These are phyloP conservation scores for Lutjanus argentimaculatus DNA, from an alignment of 2,797 vertebrate species.

Conservation along the genomic window DNA sequence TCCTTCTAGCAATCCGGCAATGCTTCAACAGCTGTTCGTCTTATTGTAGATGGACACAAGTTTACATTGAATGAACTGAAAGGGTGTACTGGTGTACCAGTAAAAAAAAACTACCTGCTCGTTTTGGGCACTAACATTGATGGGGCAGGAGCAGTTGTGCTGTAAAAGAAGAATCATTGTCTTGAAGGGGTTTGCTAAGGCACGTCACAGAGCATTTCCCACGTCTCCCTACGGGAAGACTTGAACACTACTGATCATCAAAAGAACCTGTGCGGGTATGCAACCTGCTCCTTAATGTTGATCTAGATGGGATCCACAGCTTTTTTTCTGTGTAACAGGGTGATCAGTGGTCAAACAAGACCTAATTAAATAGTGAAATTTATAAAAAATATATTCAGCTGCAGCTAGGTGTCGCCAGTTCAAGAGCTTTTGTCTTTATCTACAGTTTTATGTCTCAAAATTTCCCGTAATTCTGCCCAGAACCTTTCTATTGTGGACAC, in stretches of 20 bases:
- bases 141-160: background rate
- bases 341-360: background rate
- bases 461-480: background rate
- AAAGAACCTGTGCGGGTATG: background rate
- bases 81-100: constrained; percentile 12
- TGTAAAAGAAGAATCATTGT: background rate
- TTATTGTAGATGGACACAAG: background rate
- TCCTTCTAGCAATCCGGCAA: constrained; percentile 16
- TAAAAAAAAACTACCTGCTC: background rate
- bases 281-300: background rate
- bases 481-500: background rate
- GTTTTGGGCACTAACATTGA: background rate
- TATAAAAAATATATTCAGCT: background rate
- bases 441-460: background rate
- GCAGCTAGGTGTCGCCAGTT: background rate
- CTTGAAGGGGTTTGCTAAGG: constrained; percentile 47
- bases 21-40: constrained; percentile 31
- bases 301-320: background rate
- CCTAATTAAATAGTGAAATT: background rate
- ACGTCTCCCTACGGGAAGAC: background rate
- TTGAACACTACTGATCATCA: background rate
- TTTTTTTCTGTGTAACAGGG: background rate
- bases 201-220: constrained; percentile 12
- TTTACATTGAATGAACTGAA: constrained; percentile 7
- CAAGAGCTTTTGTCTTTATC: background rate